These are phyloP conservation scores for Malacoraja senta DNA, from an alignment of 2,797 vertebrate species.

Conservation along the genomic window DNA sequence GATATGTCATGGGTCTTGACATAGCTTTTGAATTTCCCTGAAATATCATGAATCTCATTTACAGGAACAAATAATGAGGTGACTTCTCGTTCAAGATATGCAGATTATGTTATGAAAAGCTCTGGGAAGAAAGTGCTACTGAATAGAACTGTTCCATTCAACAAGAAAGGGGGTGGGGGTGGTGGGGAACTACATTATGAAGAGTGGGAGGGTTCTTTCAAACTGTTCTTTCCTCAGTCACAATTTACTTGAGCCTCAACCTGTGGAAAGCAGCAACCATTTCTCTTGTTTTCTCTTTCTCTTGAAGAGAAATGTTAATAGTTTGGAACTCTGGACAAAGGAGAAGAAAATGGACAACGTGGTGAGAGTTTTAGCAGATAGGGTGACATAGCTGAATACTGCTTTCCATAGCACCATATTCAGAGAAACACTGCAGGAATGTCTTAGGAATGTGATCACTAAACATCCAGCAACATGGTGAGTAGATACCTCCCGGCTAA, in stretches of 20 bases:
- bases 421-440: conserved; percentile 6
- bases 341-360: conserved; percentile 44
- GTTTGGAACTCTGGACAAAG: conserved; percentile 44
- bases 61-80: neutral
- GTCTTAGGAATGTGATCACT: conserved; percentile 37
- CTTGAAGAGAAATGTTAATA: conserved; percentile 48
- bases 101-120: neutral
- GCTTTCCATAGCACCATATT: conserved; percentile 38
- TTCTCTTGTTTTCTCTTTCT: conserved; percentile 40
- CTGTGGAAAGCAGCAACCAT: neutral
- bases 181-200: neutral
- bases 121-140: neutral
- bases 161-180: neutral
- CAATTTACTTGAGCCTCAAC: neutral
- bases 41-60: neutral
- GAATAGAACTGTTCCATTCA: conserved; percentile 18
- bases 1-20: neutral
- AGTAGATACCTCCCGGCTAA: neutral
- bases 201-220: neutral
- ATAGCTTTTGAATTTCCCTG: neutral
- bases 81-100: neutral
- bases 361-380: conserved; percentile 48
- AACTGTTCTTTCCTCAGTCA: neutral
- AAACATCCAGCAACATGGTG: conserved; percentile 44
- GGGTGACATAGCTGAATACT: conserved; percentile 41